Percentiles rank a stretch among this genome's conserved stretches.
These are phyloP conservation scores for Tokudaia muenninki DNA, from an alignment of 2,797 vertebrate genomes.

Conservation along the genomic window DNA sequence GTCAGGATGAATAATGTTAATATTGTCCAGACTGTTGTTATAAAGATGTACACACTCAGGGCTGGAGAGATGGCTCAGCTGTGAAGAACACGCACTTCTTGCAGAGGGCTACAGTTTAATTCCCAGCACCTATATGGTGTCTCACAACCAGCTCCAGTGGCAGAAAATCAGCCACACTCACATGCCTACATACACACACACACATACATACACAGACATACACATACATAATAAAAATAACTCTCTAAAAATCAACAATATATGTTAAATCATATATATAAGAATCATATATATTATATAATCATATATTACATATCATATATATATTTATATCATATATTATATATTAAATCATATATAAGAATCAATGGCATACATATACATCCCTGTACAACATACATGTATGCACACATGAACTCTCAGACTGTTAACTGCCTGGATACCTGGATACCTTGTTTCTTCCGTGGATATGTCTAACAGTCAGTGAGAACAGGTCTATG, in stretches of 20 bases:
- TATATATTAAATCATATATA: background rate
- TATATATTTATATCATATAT: background rate
- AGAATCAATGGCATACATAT: background rate
- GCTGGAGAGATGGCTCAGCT: background rate
- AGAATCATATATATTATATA: background rate
- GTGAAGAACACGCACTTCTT: background rate
- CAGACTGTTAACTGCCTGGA: background rate
- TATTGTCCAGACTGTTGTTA: background rate
- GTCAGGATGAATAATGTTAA: background rate
- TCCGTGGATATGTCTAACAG: background rate
- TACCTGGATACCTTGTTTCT: background rate
- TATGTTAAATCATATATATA: background rate
- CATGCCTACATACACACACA: background rate
- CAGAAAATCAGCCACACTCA: background rate
- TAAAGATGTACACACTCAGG: background rate
- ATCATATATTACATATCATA: background rate
- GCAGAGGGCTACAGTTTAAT: background rate
- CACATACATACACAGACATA: background rate
- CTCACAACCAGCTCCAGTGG: background rate
- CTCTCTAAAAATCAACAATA: background rate
- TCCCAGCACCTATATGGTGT: background rate
- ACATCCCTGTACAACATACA: too few relatives aligned
- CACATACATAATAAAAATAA: too few relatives aligned
- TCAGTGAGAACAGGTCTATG: background rate
- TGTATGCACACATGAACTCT: background rate